A percentile compares a stretch with the other conserved stretches of the same genome.
Conservation (phyloP, 2,113 vertebrate genomes). For the Indicator maculatus region DNA sequence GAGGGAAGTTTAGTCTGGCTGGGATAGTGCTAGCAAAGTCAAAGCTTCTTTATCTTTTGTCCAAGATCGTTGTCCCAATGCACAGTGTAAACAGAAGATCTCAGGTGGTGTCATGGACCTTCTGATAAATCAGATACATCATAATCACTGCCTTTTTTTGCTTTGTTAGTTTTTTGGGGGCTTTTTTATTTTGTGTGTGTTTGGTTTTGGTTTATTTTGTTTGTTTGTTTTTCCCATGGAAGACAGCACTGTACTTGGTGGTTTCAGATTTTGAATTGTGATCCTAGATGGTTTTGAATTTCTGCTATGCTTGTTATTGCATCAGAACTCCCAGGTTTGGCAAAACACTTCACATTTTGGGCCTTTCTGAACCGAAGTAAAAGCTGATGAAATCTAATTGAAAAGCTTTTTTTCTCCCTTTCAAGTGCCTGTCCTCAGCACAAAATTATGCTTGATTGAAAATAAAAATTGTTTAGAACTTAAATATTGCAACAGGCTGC, state of each 20-base stretch:
- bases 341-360: not conserved
- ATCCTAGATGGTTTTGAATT: not conserved
- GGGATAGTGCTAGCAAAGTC: not conserved
- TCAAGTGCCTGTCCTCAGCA: not conserved
- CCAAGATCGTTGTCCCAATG: not conserved
- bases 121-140: not conserved
- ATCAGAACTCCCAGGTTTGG: accelerated
- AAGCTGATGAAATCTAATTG: not conserved
- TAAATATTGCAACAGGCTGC: not conserved
- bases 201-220: not conserved
- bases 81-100: not conserved
- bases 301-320: not conserved
- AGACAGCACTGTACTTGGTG: not conserved
- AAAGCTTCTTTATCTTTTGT: not conserved
- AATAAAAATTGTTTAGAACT: not conserved
- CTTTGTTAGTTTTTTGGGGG: not conserved
- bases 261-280: not conserved
- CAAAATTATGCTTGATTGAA: not conserved
- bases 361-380: not conserved
- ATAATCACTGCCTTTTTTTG: accelerated
- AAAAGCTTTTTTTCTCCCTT: not conserved
- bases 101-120: not conserved
- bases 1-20: not conserved
- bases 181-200: not conserved
- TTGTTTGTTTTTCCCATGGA: no score